phyloP scores from a whole-genome alignment of 1,140 invertebrate species.

The Drosophila melanica region DNA sequence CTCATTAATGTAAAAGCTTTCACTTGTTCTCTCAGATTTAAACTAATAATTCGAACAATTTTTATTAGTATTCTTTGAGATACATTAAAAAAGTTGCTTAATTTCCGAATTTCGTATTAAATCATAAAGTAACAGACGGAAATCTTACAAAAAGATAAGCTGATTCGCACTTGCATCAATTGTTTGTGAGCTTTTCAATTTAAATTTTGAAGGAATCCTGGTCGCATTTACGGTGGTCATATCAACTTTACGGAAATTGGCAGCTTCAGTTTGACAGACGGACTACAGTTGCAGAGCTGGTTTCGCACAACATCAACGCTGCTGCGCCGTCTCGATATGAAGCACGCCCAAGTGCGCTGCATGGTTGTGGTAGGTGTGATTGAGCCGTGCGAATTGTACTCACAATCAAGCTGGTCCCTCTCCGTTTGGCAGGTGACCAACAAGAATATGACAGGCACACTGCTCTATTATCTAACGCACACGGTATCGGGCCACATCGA shows the following conservation, averaged over 20 bases:
- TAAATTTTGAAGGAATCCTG: constrained; percentile 83
- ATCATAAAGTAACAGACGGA: too few relatives aligned
- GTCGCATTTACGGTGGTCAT: constrained; percentile 84
- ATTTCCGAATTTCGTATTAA: too few relatives aligned
- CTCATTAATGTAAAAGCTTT: not conserved
- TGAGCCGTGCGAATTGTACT: not conserved
- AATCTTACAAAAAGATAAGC: too few relatives aligned
- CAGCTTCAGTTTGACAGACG: constrained; percentile 72
- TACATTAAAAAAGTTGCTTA: too few relatives aligned
- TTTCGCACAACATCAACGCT: constrained; percentile 84
- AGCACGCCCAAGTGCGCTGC: constrained; percentile 84
- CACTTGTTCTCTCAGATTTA: too few relatives aligned
- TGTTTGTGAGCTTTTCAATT: not conserved
- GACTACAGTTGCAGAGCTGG: constrained; percentile 76
- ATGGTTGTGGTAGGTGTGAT: constrained; percentile 84
- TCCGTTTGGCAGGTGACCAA: constrained; percentile 83
- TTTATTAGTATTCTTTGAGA: too few relatives aligned
- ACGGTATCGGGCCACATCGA: constrained; percentile 85
- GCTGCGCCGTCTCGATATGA: constrained; percentile 84
- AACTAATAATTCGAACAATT: too few relatives aligned
- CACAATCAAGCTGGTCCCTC: too few relatives aligned
- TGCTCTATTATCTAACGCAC: constrained; percentile 85
- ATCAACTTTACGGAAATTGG: constrained; percentile 85
- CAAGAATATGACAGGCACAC: constrained; percentile 84
- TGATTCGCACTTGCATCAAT: not conserved